Base-by-base conservation (phyloP, 2,888 invertebrate genomes). In the Caenorhabditis drosophilae region DNA sequence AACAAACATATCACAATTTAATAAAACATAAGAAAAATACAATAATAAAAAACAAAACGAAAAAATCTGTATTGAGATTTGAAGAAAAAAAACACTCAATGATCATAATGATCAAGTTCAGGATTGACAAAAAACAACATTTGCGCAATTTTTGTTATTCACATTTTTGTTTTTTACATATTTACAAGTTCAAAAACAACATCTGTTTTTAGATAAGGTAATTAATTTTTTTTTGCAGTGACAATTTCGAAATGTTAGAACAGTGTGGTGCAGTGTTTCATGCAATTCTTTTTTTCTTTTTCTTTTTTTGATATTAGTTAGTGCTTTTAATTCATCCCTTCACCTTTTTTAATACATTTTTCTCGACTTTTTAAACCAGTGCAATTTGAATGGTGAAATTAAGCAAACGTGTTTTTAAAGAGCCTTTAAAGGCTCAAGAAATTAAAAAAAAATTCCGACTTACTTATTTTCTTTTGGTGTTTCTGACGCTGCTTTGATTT, bases 401-500 rank as follows among this genome's bases (percentile, higher is more conserved):
- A n/a, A n/a, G n/a, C n/a, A n/a, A n/a, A n/a, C n/a, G n/a, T n/a
- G n/a, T 31, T 31, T 12, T 31, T 9, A 31, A 31, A 9, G 31
- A 12, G 6, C 31, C 12, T 9, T 31, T 31, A 31, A 31, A 9
- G 31, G 6, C 31, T 6, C 6, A 12, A 31, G 31, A 31, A 31
- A 31, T 31, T 31, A 9, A 31, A 31, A 31, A 9, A 31, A 31
- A 9, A 12, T 31, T 31, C 31, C 31, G 31, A 68, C 69, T 70
- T 46, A 70, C 69, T 70, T 69, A 23, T 52, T 66, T 56, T 70
- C 69, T 23, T 70, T 70, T 6, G 69, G 58, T 15, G 57, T 41
- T 27, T 69, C 68, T 38, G 57, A 59, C 23, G 58, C 51, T 44
- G 68, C 63, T 40, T 63, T 63, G 48, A 56, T 51, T 44, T 46